Conservation (phyloP, 2,888 invertebrate genomes). For the Tribolium freemani region DNA sequence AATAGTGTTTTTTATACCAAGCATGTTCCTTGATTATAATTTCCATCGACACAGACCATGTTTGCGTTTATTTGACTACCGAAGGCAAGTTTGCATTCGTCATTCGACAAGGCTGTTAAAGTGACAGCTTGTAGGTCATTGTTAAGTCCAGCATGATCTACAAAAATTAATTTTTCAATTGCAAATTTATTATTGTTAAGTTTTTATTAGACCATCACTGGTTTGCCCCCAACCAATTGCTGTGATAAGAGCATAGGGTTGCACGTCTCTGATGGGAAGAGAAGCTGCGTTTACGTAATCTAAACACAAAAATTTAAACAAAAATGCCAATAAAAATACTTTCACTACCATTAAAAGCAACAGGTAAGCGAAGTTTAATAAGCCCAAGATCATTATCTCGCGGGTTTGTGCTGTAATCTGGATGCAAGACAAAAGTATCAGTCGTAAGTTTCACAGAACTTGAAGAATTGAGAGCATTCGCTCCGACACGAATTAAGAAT, state of each 20-base stretch:
- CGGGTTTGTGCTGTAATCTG: neutral
- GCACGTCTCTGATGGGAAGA: slow-evolving; percentile 2
- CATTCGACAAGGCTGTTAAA: slow-evolving; percentile 1
- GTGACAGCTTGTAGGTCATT: neutral
- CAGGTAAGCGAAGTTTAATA: slow-evolving; percentile 10
- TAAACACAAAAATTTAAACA: neutral
- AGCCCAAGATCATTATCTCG: slow-evolving; percentile 10
- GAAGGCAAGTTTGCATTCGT: slow-evolving; percentile 2
- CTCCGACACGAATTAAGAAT: slow-evolving; percentile 6
- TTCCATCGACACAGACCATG: slow-evolving; percentile 27
- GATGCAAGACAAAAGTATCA: neutral
- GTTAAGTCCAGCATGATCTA: slow-evolving; percentile 7
- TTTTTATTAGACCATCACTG: neutral
- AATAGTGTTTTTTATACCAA: neutral
- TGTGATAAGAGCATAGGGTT: slow-evolving; percentile 2
- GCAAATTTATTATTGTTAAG: no score
- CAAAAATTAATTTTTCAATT: neutral
- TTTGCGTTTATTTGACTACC: slow-evolving; percentile 9
- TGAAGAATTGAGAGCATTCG: neutral
- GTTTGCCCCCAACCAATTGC: slow-evolving; percentile 30
- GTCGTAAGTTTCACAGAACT: slow-evolving; percentile 5
- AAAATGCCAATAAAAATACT: neutral
- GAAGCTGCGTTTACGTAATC: slow-evolving; percentile 15
- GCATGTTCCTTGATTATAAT: slow-evolving; percentile 25
- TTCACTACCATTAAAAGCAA: slow-evolving; percentile 10